A percentile compares a stretch with the other conserved stretches of the same genome.
Conservation (phyloP, 2,797 vertebrate species). For the Rhyacichthys aspro region DNA sequence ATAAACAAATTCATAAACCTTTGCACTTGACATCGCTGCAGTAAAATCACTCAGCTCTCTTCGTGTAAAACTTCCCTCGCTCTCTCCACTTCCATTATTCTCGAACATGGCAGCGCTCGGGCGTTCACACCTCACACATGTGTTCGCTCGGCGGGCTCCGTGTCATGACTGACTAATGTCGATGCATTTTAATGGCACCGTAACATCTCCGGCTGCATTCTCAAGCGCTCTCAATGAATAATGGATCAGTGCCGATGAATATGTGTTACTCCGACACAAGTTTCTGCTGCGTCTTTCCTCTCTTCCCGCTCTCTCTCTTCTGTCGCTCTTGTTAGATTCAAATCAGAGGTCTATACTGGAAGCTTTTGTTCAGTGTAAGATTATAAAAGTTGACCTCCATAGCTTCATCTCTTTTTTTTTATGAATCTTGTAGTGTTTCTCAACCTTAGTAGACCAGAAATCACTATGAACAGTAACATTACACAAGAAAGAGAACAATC, state of each 20-base stretch:
- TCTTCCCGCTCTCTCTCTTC: slow-evolving; percentile 40
- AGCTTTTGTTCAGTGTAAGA: slow-evolving; percentile 41
- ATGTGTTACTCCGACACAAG: slow-evolving; percentile 62
- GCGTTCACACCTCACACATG: slow-evolving; percentile 31
- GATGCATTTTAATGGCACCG: slow-evolving; percentile 63
- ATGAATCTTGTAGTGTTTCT: slow-evolving; percentile 25
- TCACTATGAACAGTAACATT: no score
- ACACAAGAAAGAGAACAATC: no score
- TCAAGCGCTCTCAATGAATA: slow-evolving; percentile 69
- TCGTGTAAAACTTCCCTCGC: slow-evolving; percentile 12
- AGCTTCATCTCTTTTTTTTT: neutral
- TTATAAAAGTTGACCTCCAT: slow-evolving; percentile 33
- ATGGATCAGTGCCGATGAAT: slow-evolving; percentile 67
- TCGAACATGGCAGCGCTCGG: slow-evolving; percentile 3
- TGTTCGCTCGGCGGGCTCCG: slow-evolving; percentile 25
- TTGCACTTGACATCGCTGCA: neutral
- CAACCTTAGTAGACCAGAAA: no score
- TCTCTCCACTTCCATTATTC: slow-evolving; percentile 14
- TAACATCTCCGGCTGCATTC: slow-evolving; percentile 62
- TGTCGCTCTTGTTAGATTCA: slow-evolving; percentile 38
- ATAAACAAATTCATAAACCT: neutral
- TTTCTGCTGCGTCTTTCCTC: slow-evolving; percentile 40
- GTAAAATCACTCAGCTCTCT: neutral
- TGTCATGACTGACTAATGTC: slow-evolving; percentile 65
- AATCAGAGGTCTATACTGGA: slow-evolving; percentile 37